Conservation (phyloP, 2,113 vertebrate species). For the Zapus hudsonius region DNA sequence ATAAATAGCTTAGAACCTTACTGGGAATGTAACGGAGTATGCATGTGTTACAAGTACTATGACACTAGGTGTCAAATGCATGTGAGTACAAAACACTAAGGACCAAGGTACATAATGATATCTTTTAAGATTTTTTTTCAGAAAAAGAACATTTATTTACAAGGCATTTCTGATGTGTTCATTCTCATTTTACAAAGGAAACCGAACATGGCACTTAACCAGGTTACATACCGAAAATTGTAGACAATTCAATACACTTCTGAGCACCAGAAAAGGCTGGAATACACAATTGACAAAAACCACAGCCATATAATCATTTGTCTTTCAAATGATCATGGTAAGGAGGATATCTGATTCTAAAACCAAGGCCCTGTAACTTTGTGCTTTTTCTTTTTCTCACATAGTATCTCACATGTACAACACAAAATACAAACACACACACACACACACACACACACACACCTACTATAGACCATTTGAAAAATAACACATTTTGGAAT, state of each 20-base stretch:
- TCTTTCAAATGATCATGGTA: neutral
- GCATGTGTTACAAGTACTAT: neutral
- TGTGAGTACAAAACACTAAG: neutral
- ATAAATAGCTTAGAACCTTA: neutral
- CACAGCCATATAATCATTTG: neutral
- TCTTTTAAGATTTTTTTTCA: neutral
- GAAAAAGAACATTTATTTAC: neutral
- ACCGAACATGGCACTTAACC: neutral
- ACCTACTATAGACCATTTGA: no score
- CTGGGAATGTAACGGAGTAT: neutral
- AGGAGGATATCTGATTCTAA: neutral
- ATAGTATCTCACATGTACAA: rapidly evolving
- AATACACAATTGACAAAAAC: neutral
- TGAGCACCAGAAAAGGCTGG: neutral
- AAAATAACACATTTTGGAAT: no score
- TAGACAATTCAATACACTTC: neutral
- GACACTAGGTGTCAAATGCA: constrained; percentile 1
- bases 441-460: neutral
- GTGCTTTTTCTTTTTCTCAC: neutral
- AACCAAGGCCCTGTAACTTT: neutral
- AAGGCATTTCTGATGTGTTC: neutral
- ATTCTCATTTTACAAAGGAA: neutral
- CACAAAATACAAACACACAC: neutral
- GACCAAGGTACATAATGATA: neutral
- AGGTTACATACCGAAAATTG: neutral